Conservation (phyloP, 2,888 invertebrate genomes). For the Habrosyne pyritoides region DNA sequence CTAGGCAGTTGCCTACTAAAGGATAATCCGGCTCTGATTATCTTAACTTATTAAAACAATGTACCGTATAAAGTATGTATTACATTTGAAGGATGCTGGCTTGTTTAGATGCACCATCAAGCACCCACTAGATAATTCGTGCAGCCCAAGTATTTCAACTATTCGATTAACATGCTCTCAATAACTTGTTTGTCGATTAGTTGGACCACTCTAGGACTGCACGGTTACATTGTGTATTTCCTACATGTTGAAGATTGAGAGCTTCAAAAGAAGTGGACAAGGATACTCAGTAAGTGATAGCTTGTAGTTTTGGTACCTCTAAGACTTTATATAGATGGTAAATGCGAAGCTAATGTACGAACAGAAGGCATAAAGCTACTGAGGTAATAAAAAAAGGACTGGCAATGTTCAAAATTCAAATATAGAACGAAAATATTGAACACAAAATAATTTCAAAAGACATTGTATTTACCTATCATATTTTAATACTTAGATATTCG, state of each 20-base stretch:
- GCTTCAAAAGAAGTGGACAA: neutral
- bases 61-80: neutral
- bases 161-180: neutral
- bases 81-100: neutral
- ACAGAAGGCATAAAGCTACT: no score
- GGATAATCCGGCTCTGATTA: neutral
- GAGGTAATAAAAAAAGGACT: no score
- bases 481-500: no score
- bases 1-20: no score
- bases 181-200: neutral
- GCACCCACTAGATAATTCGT: neutral
- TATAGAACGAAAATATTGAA: no score
- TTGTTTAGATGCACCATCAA: neutral
- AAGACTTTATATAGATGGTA: no score
- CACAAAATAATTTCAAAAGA: no score
- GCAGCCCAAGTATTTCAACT: neutral
- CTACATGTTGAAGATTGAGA: neutral
- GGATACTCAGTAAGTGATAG: neutral
- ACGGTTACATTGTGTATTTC: neutral
- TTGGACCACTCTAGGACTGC: constrained; percentile 3
- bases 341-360: no score
- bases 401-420: no score
- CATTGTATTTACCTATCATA: no score
- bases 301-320: neutral
- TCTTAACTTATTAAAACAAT: no score